Evolutionary conservation across 2,113 vertebrate genomes (phyloP).

Genomic region (Petrocephalus microphthalmus): DNA sequence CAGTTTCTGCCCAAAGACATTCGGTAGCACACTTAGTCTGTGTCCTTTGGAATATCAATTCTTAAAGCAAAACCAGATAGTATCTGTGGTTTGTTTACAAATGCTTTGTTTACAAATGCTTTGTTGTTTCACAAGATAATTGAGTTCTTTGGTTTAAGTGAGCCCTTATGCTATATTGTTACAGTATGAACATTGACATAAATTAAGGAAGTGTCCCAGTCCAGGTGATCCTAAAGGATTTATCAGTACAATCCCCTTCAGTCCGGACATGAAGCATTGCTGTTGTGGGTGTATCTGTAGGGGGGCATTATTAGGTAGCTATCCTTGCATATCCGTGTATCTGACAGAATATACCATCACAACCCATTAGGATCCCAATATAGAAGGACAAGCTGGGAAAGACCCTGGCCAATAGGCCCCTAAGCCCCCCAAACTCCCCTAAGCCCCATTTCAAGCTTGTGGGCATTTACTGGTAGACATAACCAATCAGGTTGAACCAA

Average conservation of each 20-base stretch:
- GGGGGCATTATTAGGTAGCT: not conserved
- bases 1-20: not conserved
- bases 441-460: not conserved
- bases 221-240: not conserved
- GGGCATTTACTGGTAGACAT: too few species aligned
- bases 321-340: not conserved
- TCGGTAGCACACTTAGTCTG: not conserved
- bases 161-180: not conserved
- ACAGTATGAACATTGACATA: not conserved
- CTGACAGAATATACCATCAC: not conserved
- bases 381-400: not conserved
- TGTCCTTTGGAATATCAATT: not conserved
- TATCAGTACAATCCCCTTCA: not conserved
- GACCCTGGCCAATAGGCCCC: not conserved
- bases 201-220: not conserved
- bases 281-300: not conserved
- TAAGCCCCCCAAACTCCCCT: not conserved
- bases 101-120: too few species aligned
- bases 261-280: too few species aligned
- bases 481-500: too few species aligned
- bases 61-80: not conserved
- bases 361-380: not conserved
- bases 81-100: not conserved
- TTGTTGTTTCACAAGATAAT: too few species aligned
- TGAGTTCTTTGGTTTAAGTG: not conserved